Evolutionary conservation across 2,888 invertebrate genomes (phyloP), one percentile per base, ranked within the genome.

Genomic region (Helobdella robusta): DNA sequence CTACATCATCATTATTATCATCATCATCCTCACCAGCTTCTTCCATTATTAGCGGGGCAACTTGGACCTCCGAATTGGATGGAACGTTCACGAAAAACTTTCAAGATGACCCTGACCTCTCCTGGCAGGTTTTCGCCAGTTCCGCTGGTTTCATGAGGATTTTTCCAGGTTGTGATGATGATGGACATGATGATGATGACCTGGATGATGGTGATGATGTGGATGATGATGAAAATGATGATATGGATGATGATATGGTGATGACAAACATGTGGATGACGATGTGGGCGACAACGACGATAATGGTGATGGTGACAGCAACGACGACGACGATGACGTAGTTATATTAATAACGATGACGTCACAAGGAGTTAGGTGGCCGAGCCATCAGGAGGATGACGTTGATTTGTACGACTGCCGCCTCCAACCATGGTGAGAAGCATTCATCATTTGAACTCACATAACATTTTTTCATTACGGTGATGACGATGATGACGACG

Each of bases 111-210:
- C 91, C 92, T 0, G 89, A 91, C 0, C 80, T 94, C 40, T 87
- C 88, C 0, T 98, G 95, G 92, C 98, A 98, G 81, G 95, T 94
- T 80, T 98, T 97, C 79, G 94, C 97, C 34, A 92, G 92, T 72
- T 86, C 89, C 35, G 86, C 88, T 2, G 98, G 98, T 18, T 88
- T 97, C 74, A 84, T 98, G 73, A 83, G 98, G 6, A 89, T 90
- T 76, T 98, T 87, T 82, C 98, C 98, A 62, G 95, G 94, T 87
- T n/a, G n/a, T 59, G 36, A 59, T 32, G 59, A 35, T 32, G 59
- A 59, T 4, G 54, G 30, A 28, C 28, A 54, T 54, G 54, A 54
- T 54, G 54, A 20, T 54, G 54, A 54, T 54, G 54, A 54, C 30
- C 28, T 28, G 23, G 54, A 54, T 6, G 54, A 54, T 20, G 23